Conservation (phyloP, 2,888 invertebrate genomes). For the Micoletzkya japonica region DNA sequence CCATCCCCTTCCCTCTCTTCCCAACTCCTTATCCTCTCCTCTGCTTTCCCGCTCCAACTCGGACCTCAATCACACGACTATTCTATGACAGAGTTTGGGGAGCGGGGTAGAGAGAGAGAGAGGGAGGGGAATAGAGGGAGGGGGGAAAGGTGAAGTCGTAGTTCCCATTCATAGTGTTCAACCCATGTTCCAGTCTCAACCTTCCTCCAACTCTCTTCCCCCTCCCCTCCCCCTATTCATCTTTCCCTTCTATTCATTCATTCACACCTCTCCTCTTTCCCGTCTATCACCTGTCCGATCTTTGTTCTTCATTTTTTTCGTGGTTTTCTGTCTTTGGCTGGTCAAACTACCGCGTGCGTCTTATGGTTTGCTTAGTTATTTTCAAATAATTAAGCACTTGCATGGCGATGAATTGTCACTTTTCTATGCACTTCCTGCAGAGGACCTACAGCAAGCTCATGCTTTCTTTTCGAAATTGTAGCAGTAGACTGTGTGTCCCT, state of each 20-base stretch:
- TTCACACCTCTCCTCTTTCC: not conserved
- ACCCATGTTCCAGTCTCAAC: not conserved
- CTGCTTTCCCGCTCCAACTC: not conserved
- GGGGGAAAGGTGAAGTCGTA: not conserved
- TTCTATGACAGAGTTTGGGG: not conserved
- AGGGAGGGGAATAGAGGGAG: slow-evolving; percentile 1
- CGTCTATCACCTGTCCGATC: slow-evolving; percentile 3
- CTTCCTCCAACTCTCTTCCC: not conserved
- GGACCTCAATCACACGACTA: not conserved
- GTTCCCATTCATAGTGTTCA: not conserved
- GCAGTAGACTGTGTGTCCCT: no score
- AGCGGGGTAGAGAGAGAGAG: not conserved
- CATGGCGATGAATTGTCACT: no score
- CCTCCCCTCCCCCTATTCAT: not conserved
- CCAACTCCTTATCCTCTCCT: not conserved
- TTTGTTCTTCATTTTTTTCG: not conserved
- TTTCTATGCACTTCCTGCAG: no score
- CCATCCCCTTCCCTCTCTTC: not conserved
- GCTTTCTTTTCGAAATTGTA: no score
- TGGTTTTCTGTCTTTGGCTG: no score
- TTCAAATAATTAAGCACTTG: no score
- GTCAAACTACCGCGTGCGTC: no score
- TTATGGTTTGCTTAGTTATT: no score
- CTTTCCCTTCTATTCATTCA: not conserved
- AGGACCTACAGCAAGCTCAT: no score